Base-by-base conservation (phyloP, 2,797 vertebrate genomes). In the Anisognathus igniventris region DNA sequence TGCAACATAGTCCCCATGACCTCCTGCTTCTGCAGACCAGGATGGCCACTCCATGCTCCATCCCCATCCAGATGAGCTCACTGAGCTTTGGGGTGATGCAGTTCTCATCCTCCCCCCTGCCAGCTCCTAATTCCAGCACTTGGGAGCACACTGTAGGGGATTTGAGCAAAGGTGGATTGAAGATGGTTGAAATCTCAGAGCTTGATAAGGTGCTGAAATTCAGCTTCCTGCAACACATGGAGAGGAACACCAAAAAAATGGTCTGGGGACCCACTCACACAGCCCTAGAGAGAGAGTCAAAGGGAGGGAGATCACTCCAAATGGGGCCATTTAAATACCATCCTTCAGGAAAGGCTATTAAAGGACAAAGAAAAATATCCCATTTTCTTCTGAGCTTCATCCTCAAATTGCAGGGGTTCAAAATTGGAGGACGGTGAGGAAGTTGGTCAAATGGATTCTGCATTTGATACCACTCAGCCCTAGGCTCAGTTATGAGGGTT, bases 381-480 rank as follows among this genome's bases (percentile, higher is more conserved):
- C 27, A 35, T 54, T 28, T 47, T 57, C 28, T 88, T 76, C 47
- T 5, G 7, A 83, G 42, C 47, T 66, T 88, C 27, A 76, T 24
- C 33, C 24, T 89, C 10, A 51, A 42, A 10, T 13, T 20, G 42
- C 35, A 51, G 2, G 4, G 23, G 44, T 22, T 60, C 57, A 64
- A 5, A 35, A 33, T 0, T 1, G 1, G n/a, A 61, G 31, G 22
- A 47, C 0, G 1, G 4, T 44, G 58, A 87, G 0, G 5, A 64
- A 50, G 5, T 23, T 40, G 15, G 12, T 56, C 12, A 28, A 80
- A 64, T 0, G 4, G 17, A 30, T 47, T 35, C 12, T 76, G 42
- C 37, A 39, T 10, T 53, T 65, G 68, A 54, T 47, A 50, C 1
- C 4, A 4, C 9, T 44, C 1, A 5, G 31, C 24, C 13, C 10